Percentiles rank a stretch among this genome's conserved stretches.
These are phyloP conservation scores for Cyphomyrmex costatus DNA, from an alignment of 1,140 invertebrate genomes.

Conservation along the genomic window DNA sequence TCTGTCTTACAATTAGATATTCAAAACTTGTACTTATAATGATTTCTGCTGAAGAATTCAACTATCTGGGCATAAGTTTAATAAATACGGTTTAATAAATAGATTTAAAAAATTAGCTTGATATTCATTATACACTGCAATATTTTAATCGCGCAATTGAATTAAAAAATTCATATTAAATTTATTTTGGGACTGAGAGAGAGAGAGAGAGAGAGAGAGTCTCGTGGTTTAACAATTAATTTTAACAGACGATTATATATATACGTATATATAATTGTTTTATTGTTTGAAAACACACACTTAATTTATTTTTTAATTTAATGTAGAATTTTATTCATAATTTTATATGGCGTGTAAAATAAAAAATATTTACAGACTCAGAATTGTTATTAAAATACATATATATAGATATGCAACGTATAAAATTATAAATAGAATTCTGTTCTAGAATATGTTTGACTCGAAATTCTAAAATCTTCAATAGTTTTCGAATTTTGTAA, in stretches of 20 bases:
- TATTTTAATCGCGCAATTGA: not conserved
- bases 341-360: not conserved
- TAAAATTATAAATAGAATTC: not conserved
- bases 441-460: not conserved
- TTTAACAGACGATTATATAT: too few species aligned
- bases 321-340: not conserved
- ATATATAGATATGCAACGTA: not conserved
- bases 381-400: not conserved
- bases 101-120: not conserved
- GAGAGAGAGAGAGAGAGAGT: too few species aligned
- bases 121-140: not conserved
- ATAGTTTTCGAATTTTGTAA: not conserved
- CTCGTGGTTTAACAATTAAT: too few species aligned
- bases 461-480: not conserved
- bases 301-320: not conserved
- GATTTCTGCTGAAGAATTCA: not conserved
- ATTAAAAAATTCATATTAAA: not conserved
- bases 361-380: not conserved
- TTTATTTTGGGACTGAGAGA: not conserved
- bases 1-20: too few species aligned
- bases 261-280: too few species aligned
- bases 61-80: not conserved
- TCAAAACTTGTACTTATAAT: not conserved
- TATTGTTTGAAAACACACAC: too few species aligned
- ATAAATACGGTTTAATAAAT: not conserved